These are phyloP conservation scores for Zaprionus obscuricornis DNA, from an alignment of 2,888 invertebrate genomes.

Conservation along the genomic window DNA sequence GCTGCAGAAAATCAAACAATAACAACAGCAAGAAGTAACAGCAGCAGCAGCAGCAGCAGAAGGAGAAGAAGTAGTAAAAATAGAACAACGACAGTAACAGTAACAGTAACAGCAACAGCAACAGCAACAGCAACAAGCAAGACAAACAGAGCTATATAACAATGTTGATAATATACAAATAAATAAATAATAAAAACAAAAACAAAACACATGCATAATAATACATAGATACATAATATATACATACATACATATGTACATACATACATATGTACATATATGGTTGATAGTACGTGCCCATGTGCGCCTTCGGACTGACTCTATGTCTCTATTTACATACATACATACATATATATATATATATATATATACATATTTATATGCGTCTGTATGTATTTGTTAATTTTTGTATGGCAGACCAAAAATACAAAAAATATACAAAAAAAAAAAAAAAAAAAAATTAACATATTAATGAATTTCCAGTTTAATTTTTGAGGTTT, in stretches of 20 bases:
- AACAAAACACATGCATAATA: neutral
- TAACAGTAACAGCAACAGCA: too few species aligned
- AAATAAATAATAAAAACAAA: too few species aligned
- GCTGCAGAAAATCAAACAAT: constrained; percentile 21
- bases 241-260: neutral
- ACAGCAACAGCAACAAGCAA: too few species aligned
- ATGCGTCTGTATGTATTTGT: constrained; percentile 24
- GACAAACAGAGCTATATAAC: too few species aligned
- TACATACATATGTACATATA: constrained; percentile 1
- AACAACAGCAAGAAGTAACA: constrained; percentile 10
- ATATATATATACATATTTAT: constrained; percentile 5
- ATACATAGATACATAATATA: neutral
- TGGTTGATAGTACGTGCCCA: constrained; percentile 43
- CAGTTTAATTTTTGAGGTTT: constrained; percentile 56
- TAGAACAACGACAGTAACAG: too few species aligned
- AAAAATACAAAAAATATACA: too few species aligned
- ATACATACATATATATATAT: constrained; percentile 11
- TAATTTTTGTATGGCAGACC: constrained; percentile 39
- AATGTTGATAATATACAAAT: too few species aligned
- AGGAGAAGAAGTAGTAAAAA: too few species aligned
- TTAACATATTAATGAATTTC: constrained; percentile 76
- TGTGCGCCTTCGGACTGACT: constrained; percentile 38
- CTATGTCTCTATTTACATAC: constrained; percentile 8
- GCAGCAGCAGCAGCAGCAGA: too few species aligned
- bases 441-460: constrained; percentile 38